These are phyloP conservation scores for Anastrepha obliqua DNA, from an alignment of 1,140 invertebrate genomes.

Conservation along the genomic window DNA sequence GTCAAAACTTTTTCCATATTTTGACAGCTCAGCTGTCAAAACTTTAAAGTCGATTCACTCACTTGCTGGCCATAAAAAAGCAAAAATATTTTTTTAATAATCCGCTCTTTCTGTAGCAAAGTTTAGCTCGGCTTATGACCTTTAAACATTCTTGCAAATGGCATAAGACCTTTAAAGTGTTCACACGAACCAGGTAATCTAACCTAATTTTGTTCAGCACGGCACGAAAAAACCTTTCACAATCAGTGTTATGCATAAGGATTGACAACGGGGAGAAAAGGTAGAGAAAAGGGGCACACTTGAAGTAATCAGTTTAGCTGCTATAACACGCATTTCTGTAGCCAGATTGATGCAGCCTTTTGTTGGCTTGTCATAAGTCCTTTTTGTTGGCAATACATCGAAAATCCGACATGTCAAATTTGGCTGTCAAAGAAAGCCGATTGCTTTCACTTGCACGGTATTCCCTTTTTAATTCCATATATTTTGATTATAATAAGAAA, in stretches of 20 bases:
- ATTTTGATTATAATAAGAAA: neutral
- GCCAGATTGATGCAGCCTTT: slow-evolving; percentile 24
- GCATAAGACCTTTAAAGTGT: neutral
- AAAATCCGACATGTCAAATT: slow-evolving; percentile 49
- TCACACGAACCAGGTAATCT: slow-evolving; percentile 17
- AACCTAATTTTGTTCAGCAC: neutral
- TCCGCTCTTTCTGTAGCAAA: neutral
- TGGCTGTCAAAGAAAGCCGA: slow-evolving; percentile 46
- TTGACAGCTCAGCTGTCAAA: slow-evolving; percentile 2
- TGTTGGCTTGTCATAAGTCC: slow-evolving; percentile 48
- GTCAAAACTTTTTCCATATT: neutral
- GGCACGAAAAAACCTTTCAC: neutral
- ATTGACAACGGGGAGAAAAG: neutral
- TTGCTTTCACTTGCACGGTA: slow-evolving; percentile 13
- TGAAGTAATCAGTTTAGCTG: slow-evolving; percentile 41
- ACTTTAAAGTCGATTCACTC: neutral
- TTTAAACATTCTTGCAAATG: neutral
- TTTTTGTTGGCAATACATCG: slow-evolving; percentile 17
- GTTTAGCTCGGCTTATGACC: neutral
- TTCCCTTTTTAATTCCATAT: neutral
- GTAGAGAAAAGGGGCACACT: slow-evolving; percentile 14
- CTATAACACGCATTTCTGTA: neutral
- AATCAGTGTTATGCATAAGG: neutral
- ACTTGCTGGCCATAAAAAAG: neutral
- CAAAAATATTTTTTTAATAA: neutral